Evolutionary conservation across 2,113 vertebrate species (phyloP).

Genomic region (Chloropsis hardwickii): DNA sequence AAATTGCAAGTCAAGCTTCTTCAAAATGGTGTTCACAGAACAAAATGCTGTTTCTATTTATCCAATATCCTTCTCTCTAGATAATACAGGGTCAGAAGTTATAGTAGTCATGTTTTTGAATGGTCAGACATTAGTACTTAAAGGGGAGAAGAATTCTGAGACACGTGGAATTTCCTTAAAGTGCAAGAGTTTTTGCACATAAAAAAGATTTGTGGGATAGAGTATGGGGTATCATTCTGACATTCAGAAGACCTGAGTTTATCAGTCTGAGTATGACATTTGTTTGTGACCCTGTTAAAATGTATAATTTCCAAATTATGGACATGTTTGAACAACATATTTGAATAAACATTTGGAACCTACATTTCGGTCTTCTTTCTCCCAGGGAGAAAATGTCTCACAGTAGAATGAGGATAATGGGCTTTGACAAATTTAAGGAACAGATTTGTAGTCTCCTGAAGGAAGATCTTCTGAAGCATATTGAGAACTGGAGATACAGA

Average conservation of each 20-base stretch:
- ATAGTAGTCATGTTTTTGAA: neutral
- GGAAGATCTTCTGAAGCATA: neutral
- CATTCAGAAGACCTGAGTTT: neutral
- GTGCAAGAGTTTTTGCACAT: neutral
- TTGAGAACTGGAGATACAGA: neutral
- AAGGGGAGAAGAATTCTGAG: neutral
- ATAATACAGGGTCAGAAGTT: neutral
- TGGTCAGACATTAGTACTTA: neutral
- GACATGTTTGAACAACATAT: neutral
- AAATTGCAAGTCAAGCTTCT: neutral
- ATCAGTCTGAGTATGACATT: neutral
- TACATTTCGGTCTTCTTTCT: neutral
- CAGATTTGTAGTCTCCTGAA: neutral
- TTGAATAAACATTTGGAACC: neutral
- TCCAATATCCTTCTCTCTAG: neutral
- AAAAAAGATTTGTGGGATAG: neutral
- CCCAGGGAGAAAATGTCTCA: neutral
- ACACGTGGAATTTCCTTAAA: neutral
- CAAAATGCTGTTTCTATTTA: neutral
- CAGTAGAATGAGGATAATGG: neutral
- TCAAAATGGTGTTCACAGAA: neutral
- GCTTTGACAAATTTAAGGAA: neutral
- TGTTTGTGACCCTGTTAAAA: neutral
- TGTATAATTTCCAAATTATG: neutral
- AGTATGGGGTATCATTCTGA: fast-evolving